These are phyloP conservation scores for Shargacucullia verbasci DNA, from an alignment of 2,888 invertebrate species.

Conservation along the genomic window DNA sequence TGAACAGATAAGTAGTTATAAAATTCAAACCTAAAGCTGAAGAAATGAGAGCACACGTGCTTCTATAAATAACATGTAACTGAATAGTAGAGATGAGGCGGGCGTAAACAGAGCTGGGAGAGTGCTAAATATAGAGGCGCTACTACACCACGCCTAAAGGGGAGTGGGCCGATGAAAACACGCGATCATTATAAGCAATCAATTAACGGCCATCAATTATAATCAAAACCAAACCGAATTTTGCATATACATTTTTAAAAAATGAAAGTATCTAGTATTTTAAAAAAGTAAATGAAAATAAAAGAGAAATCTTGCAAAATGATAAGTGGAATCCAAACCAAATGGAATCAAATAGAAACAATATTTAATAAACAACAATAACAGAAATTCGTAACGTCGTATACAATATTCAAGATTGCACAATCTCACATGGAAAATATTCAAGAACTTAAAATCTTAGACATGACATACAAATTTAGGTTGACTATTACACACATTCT, in stretches of 20 bases:
- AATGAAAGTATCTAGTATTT: slow-evolving; percentile 10
- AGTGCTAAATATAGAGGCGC: slow-evolving; percentile 79
- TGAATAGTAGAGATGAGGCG: slow-evolving; percentile 56
- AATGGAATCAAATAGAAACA: slow-evolving; percentile 7
- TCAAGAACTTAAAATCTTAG: not conserved
- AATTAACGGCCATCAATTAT: slow-evolving; percentile 2
- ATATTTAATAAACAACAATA: slow-evolving; percentile 7
- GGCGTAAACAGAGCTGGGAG: slow-evolving; percentile 66
- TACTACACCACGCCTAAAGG: slow-evolving; percentile 68
- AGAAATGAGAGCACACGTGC: slow-evolving; percentile 61
- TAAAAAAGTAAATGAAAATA: slow-evolving; percentile 7
- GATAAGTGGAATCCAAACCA: slow-evolving; percentile 4
- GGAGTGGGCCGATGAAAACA: slow-evolving; percentile 63
- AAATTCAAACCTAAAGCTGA: slow-evolving; percentile 39
- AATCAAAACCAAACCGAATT: not conserved
- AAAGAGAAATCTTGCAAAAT: slow-evolving; percentile 3
- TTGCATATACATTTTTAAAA: no score
- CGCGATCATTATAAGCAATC: slow-evolving; percentile 48
- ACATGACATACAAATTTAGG: slow-evolving; percentile 33
- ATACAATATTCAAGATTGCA: not conserved
- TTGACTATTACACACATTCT: slow-evolving; percentile 12
- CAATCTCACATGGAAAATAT: not conserved
- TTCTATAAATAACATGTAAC: slow-evolving; percentile 77
- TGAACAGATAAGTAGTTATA: slow-evolving; percentile 20
- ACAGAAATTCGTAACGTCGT: not conserved